A percentile compares a stretch with the other conserved stretches of the same genome.
phyloP scores from a whole-genome alignment of 1,140 invertebrate genomes.

The Lutraria rhynchaena region DNA sequence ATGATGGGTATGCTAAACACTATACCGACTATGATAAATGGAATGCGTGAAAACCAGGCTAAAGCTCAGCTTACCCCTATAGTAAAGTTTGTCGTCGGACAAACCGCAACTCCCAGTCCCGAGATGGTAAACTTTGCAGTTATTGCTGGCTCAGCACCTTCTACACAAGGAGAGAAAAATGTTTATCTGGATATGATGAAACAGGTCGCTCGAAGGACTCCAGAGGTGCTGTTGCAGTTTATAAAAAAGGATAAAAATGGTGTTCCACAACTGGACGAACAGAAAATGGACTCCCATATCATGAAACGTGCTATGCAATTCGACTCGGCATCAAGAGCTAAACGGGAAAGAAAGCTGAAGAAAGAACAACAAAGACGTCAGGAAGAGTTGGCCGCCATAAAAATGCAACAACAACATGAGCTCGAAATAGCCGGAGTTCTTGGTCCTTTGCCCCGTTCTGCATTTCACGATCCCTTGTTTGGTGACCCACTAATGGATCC shows the following conservation, averaged over 20 bases:
- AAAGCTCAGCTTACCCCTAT: neutral
- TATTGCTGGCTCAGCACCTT: neutral
- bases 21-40: neutral
- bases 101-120: slow-evolving; percentile 17
- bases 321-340: neutral
- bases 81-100: slow-evolving; percentile 6
- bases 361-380: neutral
- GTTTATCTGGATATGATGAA: slow-evolving; percentile 30
- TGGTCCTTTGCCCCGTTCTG: neutral
- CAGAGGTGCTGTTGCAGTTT: neutral
- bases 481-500: no score
- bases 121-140: slow-evolving; percentile 30
- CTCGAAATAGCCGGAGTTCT: neutral
- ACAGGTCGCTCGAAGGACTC: slow-evolving; percentile 7
- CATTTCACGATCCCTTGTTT: no score
- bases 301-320: slow-evolving; percentile 19
- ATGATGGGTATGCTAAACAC: slow-evolving; percentile 14
- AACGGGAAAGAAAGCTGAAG: neutral
- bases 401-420: neutral
- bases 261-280: neutral
- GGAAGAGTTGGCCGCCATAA: neutral
- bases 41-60: slow-evolving; percentile 9
- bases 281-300: slow-evolving; percentile 4
- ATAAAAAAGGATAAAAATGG: slow-evolving; percentile 7
- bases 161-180: slow-evolving; percentile 7